A percentile compares a stretch with the other conserved stretches of the same genome.
Conservation (phyloP, 2,113 vertebrate genomes). For the Ellobius talpinus region DNA sequence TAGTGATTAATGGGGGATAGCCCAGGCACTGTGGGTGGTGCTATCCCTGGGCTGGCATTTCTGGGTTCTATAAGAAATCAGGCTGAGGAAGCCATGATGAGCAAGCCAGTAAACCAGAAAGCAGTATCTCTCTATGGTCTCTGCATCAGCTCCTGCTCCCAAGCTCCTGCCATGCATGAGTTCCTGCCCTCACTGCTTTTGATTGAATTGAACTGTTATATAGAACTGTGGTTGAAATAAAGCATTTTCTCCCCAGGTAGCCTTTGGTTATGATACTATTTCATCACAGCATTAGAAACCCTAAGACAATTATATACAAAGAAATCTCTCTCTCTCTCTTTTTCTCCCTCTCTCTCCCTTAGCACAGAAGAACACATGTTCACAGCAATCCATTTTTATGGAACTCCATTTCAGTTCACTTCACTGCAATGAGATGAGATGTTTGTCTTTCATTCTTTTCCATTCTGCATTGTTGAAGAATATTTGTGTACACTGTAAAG, state of each 20-base stretch:
- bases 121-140: neutral
- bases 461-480: neutral
- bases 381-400: neutral
- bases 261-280: neutral
- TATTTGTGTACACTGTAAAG: neutral
- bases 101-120: neutral
- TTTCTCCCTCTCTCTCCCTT: too few relatives aligned
- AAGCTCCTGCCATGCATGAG: neutral
- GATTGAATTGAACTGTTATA: neutral
- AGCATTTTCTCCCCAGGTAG: neutral
- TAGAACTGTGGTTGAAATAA: neutral
- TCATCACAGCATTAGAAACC: neutral
- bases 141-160: neutral
- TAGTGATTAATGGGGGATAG: neutral
- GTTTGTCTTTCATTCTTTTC: neutral
- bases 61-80: neutral
- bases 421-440: neutral
- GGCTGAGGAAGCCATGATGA: neutral
- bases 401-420: neutral
- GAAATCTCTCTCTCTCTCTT: too few relatives aligned
- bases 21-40: neutral
- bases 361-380: neutral
- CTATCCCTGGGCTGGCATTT: too few relatives aligned
- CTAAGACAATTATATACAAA: neutral
- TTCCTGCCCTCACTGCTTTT: neutral